phyloP scores from a whole-genome alignment of 2,113 vertebrate genomes.

The Eublepharis macularius region DNA sequence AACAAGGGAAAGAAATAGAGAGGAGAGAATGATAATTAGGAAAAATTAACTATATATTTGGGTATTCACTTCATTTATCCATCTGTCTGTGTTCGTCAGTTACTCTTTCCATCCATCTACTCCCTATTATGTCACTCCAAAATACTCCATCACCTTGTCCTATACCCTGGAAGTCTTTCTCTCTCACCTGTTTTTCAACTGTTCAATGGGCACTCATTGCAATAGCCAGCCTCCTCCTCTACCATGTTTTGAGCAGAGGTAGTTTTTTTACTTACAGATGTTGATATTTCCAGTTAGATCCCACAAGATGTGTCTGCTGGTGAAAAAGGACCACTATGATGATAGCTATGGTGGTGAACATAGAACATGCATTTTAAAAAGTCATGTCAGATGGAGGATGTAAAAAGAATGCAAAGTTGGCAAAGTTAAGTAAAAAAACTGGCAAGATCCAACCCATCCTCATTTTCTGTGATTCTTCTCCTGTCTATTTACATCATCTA shows the following conservation, averaged over 20 bases:
- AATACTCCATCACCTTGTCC: background rate
- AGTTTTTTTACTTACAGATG: background rate
- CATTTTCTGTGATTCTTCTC: background rate
- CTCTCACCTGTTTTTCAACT: background rate
- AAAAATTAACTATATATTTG: background rate
- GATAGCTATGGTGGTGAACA: no score
- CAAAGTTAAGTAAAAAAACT: background rate
- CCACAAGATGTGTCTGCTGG: no score
- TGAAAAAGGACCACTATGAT: no score
- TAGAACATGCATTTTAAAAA: no score
- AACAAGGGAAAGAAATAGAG: no score
- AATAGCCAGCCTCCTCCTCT: background rate
- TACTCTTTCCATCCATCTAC: background rate
- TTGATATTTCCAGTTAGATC: no score
- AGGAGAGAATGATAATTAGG: no score
- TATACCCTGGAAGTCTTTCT: background rate
- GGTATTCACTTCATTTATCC: background rate
- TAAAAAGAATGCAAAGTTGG: no score
- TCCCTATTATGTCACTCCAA: background rate
- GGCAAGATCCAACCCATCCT: no score
- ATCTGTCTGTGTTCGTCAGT: background rate
- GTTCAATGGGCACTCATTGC: background rate
- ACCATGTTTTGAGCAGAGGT: background rate
- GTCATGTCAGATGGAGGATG: no score
- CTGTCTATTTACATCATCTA: no score